phyloP scores from a whole-genome alignment of 2,113 vertebrate species.

The Lates calcarifer region DNA sequence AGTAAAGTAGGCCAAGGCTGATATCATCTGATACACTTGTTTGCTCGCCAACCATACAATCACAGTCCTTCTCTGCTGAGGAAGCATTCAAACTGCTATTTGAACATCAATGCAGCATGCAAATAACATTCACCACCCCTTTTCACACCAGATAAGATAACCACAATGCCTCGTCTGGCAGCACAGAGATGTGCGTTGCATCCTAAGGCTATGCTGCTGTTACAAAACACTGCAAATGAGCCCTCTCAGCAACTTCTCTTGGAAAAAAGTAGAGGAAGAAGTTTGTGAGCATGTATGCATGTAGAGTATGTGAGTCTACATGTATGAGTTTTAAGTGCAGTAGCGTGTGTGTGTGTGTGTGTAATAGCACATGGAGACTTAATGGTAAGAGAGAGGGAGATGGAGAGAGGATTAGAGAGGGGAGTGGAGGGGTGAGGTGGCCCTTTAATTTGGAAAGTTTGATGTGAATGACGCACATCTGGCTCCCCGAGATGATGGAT shows the following conservation, averaged over 20 bases:
- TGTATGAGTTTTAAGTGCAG: slow-evolving; percentile 16
- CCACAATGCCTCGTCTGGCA: slow-evolving; percentile 61
- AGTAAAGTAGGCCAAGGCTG: slow-evolving; percentile 80
- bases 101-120: slow-evolving; percentile 82
- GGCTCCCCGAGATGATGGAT: slow-evolving; percentile 68
- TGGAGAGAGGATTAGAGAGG: slow-evolving; percentile 66
- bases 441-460: slow-evolving; percentile 81
- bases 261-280: slow-evolving; percentile 37
- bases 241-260: slow-evolving; percentile 66
- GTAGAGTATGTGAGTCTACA: background rate
- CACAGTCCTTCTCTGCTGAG: slow-evolving; percentile 68
- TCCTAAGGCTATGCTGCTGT: slow-evolving; percentile 71
- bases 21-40: slow-evolving; percentile 84
- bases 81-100: slow-evolving; percentile 80
- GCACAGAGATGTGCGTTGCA: slow-evolving; percentile 69
- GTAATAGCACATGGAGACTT: slow-evolving; percentile 21
- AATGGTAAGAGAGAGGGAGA: slow-evolving; percentile 58
- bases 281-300: slow-evolving; percentile 31
- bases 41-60: slow-evolving; percentile 78
- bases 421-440: slow-evolving; percentile 65
- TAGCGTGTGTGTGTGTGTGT: slow-evolving; percentile 5
- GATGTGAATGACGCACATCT: slow-evolving; percentile 77
- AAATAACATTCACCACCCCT: slow-evolving; percentile 82
- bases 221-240: slow-evolving; percentile 73
- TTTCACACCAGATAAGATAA: slow-evolving; percentile 81